Evolutionary conservation across 1,140 invertebrate species (phyloP), one percentile per base, ranked within the genome.

Genomic region (Drosophila funebris): DNA sequence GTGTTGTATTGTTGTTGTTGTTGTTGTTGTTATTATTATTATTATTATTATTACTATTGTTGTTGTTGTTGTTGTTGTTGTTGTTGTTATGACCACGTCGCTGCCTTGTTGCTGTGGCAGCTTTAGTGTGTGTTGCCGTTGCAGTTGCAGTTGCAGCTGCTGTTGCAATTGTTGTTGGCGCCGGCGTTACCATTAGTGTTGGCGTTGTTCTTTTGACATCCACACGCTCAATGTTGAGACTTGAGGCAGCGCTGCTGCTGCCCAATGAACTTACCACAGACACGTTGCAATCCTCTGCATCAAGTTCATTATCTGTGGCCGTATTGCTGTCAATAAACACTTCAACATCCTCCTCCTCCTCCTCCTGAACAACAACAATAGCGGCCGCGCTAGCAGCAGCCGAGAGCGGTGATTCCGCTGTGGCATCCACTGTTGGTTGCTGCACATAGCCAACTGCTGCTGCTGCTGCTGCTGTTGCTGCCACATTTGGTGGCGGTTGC

Each of bases 191-290:
- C 18, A 31, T n/a, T 24, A 57, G 33, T 16, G 50, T 43, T 16
- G 53, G 29, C 11, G 53, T 48, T 6, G 53, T 48, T 6, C 29
- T 43, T 7, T 36, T 60, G 29, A 24, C 9, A 1, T 85, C 82
- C 31, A 88, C 5, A 0, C 78, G 69, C 11, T 93, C 93, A 50
- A 92, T 84, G 3, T 92, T 78, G 5, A 92, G 90, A 3, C 92
- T 77, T 13, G 92, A 77, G 6, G 92, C 92, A 8, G 92, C 74
- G 52, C 82, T 82, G 58, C 93, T 84, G 31, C 82, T 79, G 4
- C 73, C 81, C 48, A 87, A 18, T 0, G 78, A 78, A 18, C 78
- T 82, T 4, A 82, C 82, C 91, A 76, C 92, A 73, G 78, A 91
- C 8, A 76, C 76, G 36, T 79, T 83, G 71, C 73, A 90, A 33